Base-by-base conservation (phyloP, 1,140 invertebrate genomes). In the Diabrotica virgifera region DNA sequence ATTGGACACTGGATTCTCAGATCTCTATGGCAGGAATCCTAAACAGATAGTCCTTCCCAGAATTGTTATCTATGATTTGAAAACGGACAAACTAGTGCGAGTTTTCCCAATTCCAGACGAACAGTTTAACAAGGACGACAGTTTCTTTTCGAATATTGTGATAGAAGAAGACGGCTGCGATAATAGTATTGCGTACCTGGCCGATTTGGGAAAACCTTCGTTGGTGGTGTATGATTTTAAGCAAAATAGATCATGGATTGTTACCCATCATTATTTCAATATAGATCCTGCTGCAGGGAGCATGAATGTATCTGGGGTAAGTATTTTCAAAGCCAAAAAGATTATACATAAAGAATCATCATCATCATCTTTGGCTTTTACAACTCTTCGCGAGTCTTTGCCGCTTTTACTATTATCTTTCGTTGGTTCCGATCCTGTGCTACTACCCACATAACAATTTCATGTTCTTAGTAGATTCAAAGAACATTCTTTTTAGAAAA, bases 111-210 rank as follows among this genome's bases (percentile, higher is more conserved):
- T 92, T 12, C 87, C 88, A 0, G 73, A 78, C 0, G 82, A 82
- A 0, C 87, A 91, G 72, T 79, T 85, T 2, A 8, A 58, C 36
- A 89, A 88, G 59, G 77, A 86, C 63, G 84, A 87, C 38, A 90
- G 89, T 0, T 85, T 91, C 58, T 89, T 91, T 66, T 89, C 88
- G 0, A 91, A 90, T 71, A 86, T 92, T 38, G 87, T 88, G 0
- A 84, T 92, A 0, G 88, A 90, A 74, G 88, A 90, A 74, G 79
- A 79, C 0, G 84, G 86, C 38, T 91, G 89, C 65, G 83, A 86
- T 3, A 85, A 88, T 59, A 85, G 83, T 5, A 90, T 82, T 66
- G 88, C 84, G 0, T 91, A 90, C 64, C 75, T 86, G 0, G 88
- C 64, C 0, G 89, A 90, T 74, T 68, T 90, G 11, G 87, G 85